Evolutionary conservation across 2,113 vertebrate genomes (phyloP), one percentile per base, ranked within the genome.

Genomic region (Abramis brama): DNA sequence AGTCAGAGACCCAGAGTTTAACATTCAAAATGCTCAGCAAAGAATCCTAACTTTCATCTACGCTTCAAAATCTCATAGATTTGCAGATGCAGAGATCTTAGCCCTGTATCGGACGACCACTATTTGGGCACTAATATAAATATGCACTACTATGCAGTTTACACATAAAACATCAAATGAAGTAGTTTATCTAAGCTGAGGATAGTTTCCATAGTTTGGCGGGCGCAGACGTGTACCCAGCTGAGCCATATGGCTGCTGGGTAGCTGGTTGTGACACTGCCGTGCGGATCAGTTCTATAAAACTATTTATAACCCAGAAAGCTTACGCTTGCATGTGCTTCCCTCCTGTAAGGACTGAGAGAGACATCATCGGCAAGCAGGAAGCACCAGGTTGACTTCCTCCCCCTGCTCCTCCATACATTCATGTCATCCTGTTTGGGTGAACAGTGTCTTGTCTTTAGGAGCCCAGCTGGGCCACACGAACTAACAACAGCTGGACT

Each of bases 401-500:
- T 88, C 70, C 25, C 27, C 21, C 81, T n/a, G 33, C 21, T 88
- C 60, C 19, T 83, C 66, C 45, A 66, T 73, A 83, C 79, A 64
- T 81, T 47, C 36, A 66, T 85, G 36, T 86, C 60, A 85, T 85
- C 85, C 89, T 87, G 87, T 90, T 81, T 77, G 62, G 83, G 10
- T 52, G 27, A 82, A 70, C 64, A 70, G 79, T 55, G 75, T 62
- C 75, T 87, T 85, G 30, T 88, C 59, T 82, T 75, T 13, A 86
- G 85, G 57, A 80, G 83, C 80, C 82, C 87, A 90, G 89, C 87
- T 87, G 89, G 79, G 62, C n/a, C 43, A 60, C 43, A 80, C 83
- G 52, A 83, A 81, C 85, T 87, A 83, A 90, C 85, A 90, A 86
- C 89, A 90, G 87, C 83, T 88, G 89, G 83, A 85, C 33, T 70